Evolutionary conservation across 1,140 invertebrate species (phyloP), one percentile per base, ranked within the genome.

Genomic region (Drosophila parvula): DNA sequence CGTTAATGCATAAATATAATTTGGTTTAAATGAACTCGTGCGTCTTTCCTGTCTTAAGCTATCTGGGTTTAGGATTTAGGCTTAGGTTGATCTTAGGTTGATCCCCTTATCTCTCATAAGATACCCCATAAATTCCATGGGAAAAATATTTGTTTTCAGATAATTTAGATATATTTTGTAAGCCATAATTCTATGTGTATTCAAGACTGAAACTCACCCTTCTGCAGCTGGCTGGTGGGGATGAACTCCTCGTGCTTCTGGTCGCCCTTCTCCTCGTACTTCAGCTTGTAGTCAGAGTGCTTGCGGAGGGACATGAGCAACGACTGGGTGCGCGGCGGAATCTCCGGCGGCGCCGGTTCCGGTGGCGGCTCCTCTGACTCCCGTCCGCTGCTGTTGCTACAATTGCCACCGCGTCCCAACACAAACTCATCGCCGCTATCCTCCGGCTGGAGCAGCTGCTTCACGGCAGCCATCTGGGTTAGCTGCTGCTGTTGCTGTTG

Each of bases 331-430:
- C 95, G 92, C 7, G 95, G 95, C 30, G 95, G 95, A 28, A 95
- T 94, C 92, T 95, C 95, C 5, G 95, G 95, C 47, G 95, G 95
- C 44, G 95, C 95, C 32, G 95, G 95, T 77, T 95, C 95, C 12
- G 95, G 95, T 30, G 95, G 95, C 3, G 94, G 94, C 41, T 95
- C 94, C 58, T 95, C 94, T 36, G 94, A 93, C 30, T 80, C 77
- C 0, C 67, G 62, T 5, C 81, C 78, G 45, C 76, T 80, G 44
- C 77, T 77, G 67, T 75, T 76, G 47, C 77, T 77, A 34, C 50
- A 47, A 30, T 36, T 43, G 14, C 55, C 61, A 18, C 50, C 16
- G n/a, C 69, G 41, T 16, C 53, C 47, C 64, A 44, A 18, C 5
- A 45, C 64, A 22, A 53, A 44, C 28, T 67, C 47, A 48, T 50